Conservation (phyloP, 1,140 invertebrate species). For the Homarus americanus region DNA sequence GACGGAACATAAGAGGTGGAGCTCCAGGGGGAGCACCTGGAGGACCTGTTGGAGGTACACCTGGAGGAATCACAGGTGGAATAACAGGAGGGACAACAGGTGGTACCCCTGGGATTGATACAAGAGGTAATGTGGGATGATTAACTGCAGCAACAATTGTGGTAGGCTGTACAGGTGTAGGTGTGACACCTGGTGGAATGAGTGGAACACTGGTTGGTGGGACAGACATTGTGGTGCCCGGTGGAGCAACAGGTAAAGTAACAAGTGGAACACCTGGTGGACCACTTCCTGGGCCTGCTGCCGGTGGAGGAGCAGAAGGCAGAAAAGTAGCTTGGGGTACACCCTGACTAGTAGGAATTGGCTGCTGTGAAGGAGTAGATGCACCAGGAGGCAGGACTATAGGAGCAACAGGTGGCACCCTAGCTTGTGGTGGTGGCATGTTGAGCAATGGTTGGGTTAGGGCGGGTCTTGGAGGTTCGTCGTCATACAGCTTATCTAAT, state of each 20-base stretch:
- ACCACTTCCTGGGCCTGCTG: conserved; percentile 66
- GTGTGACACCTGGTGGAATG: conserved; percentile 76
- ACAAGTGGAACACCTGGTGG: conserved; percentile 75
- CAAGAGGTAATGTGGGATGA: conserved; percentile 77
- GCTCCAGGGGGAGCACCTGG: conserved; percentile 81
- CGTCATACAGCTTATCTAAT: conserved; percentile 74
- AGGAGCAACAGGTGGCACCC: conserved; percentile 23
- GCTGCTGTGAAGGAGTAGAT: conserved; percentile 21
- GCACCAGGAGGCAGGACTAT: conserved; percentile 19
- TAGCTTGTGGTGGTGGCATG: conserved; percentile 21
- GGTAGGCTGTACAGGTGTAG: conserved; percentile 25
- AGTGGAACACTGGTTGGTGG: conserved; percentile 76
- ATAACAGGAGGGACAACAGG: conserved; percentile 77
- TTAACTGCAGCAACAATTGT: conserved; percentile 25
- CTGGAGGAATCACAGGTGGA: conserved; percentile 75
- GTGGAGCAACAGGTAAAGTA: conserved; percentile 76
- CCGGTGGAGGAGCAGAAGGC: conserved; percentile 18
- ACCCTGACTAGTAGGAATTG: neutral
- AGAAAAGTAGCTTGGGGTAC: neutral
- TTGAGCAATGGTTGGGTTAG: conserved; percentile 12
- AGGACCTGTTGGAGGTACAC: conserved; percentile 76
- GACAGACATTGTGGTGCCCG: conserved; percentile 74
- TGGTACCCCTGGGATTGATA: conserved; percentile 80
- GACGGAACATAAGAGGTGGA: conserved; percentile 79
- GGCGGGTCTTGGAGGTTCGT: conserved; percentile 57